Percentiles rank a stretch among this genome's conserved stretches.
These are phyloP conservation scores for Myrmecobius fasciatus DNA, from an alignment of 2,113 vertebrate species.

Conservation along the genomic window DNA sequence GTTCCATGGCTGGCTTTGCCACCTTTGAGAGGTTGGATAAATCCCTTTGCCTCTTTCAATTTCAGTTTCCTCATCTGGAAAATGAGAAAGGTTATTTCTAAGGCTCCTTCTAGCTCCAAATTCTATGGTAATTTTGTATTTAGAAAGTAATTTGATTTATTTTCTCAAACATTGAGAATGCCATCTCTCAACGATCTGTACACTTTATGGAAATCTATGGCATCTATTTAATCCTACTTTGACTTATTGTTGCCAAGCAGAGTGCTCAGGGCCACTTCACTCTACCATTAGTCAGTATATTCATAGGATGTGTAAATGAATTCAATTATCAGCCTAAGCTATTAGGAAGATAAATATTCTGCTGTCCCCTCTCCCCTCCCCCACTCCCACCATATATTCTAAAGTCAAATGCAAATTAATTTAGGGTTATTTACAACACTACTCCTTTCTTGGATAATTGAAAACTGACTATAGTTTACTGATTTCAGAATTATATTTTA, in stretches of 20 bases:
- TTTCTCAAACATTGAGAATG: slow-evolving; percentile 36
- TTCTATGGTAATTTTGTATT: slow-evolving; percentile 12
- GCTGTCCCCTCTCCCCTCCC: slow-evolving; percentile 21
- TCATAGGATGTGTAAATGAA: not conserved
- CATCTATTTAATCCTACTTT: not conserved
- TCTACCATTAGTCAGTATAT: not conserved
- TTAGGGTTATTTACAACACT: slow-evolving; percentile 47
- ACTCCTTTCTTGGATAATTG: slow-evolving; percentile 37
- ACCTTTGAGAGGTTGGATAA: not conserved
- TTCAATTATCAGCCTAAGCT: not conserved
- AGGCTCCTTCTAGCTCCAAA: not conserved
- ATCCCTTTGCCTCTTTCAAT: not conserved
- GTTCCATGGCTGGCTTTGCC: not conserved
- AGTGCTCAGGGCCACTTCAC: not conserved
- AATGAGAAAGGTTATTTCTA: not conserved
- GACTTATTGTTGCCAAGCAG: not conserved
- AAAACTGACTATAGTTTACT: slow-evolving; percentile 18
- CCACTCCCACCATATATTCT: slow-evolving; percentile 16
- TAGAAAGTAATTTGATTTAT: slow-evolving; percentile 2
- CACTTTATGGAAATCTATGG: not conserved
- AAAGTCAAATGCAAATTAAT: slow-evolving; percentile 44
- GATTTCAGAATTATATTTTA: slow-evolving; percentile 25
- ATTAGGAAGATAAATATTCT: slow-evolving; percentile 42
- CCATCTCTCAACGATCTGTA: not conserved
- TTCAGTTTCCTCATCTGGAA: not conserved